Evolutionary conservation across 2,888 invertebrate genomes (phyloP).

Genomic region (Cephus pygmeus): DNA sequence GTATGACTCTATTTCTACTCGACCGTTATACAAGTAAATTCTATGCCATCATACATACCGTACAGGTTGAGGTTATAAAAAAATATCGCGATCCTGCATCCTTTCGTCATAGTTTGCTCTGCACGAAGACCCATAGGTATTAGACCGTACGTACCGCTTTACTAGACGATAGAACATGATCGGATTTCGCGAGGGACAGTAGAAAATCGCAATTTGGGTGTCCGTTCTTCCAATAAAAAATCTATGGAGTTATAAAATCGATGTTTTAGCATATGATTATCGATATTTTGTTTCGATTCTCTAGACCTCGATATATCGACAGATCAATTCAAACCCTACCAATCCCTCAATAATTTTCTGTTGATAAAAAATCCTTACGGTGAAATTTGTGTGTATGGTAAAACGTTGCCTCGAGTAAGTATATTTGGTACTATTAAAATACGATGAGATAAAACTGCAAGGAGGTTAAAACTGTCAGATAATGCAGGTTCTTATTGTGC

Average conservation of each 20-base stretch:
- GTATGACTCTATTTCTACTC: background rate
- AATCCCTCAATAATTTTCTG: too few relatives aligned
- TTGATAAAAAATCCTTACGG: background rate
- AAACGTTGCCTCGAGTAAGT: too few relatives aligned
- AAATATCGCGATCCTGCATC: background rate
- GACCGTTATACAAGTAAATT: background rate
- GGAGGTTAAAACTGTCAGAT: background rate
- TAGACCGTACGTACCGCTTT: background rate
- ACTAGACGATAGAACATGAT: background rate
- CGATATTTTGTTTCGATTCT: too few relatives aligned
- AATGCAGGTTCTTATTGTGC: background rate
- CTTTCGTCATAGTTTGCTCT: background rate
- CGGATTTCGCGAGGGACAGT: background rate
- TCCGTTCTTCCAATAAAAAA: background rate
- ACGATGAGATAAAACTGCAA: too few relatives aligned
- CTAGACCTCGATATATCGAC: too few relatives aligned
- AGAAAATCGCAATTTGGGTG: background rate
- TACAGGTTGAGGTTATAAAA: background rate
- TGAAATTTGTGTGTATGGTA: background rate
- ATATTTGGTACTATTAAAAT: too few relatives aligned
- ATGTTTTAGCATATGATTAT: too few relatives aligned
- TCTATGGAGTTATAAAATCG: too few relatives aligned
- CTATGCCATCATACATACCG: background rate
- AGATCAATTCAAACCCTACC: too few relatives aligned
- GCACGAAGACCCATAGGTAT: background rate